Conservation (phyloP, 2,888 invertebrate species). For the Cepaea hortensis region DNA sequence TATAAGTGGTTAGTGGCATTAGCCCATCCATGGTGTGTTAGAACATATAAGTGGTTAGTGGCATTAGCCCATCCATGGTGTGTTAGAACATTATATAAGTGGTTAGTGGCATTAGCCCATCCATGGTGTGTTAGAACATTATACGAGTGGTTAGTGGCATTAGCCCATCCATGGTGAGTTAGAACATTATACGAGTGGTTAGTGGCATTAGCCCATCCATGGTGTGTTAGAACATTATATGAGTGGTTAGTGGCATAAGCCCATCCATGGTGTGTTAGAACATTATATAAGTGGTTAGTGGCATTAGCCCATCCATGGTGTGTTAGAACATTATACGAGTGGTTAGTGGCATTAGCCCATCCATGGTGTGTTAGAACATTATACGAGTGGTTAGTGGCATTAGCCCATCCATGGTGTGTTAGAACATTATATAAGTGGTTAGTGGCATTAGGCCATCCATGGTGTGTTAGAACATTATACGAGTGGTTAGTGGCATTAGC, state of each 20-base stretch:
- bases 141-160: no score
- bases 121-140: conserved; percentile 63
- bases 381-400: not conserved
- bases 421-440: conserved; percentile 67
- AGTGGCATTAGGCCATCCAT: conserved; percentile 69
- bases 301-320: conserved; percentile 71
- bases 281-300: conserved; percentile 61
- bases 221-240: conserved; percentile 58
- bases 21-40: no score
- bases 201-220: not conserved
- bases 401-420: not conserved
- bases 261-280: conserved; percentile 66
- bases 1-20: no score
- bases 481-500: conserved; percentile 68
- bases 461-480: conserved; percentile 56
- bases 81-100: conserved; percentile 54
- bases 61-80: conserved; percentile 71
- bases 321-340: conserved; percentile 16
- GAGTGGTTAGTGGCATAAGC: conserved; percentile 68
- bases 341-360: no score
- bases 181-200: no score
- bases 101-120: conserved; percentile 67
- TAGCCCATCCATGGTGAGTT: no score
- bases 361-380: no score
- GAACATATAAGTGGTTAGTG: conserved; percentile 67